phyloP scores from a whole-genome alignment of 2,888 invertebrate species.

The Galerucella nymphaeae region DNA sequence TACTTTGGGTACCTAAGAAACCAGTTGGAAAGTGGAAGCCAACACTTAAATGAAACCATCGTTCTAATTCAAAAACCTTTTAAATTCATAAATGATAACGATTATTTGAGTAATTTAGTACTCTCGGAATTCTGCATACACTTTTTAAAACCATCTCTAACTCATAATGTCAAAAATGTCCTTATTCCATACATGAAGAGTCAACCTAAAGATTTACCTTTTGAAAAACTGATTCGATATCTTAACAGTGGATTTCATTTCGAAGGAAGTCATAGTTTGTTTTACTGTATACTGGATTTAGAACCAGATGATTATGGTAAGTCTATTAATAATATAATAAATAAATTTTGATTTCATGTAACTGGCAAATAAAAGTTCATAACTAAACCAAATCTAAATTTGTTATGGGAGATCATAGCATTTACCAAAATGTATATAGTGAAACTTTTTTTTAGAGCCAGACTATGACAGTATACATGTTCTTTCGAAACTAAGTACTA shows the following conservation, averaged over 20 bases:
- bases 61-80: constrained; percentile 84
- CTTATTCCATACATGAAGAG: constrained; percentile 75
- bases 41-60: constrained; percentile 73
- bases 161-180: constrained; percentile 76
- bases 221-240: constrained; percentile 63
- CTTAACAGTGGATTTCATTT: constrained; percentile 61
- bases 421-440: not conserved
- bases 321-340: constrained; percentile 47
- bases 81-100: constrained; percentile 65
- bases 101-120: constrained; percentile 67
- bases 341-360: not conserved
- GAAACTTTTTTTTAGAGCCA: constrained; percentile 62
- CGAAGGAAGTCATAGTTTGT: constrained; percentile 68
- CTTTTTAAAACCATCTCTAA: constrained; percentile 75
- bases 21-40: constrained; percentile 72
- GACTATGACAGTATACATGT: constrained; percentile 70
- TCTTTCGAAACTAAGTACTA: constrained; percentile 66
- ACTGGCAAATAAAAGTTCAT: not conserved
- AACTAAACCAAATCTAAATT: not conserved
- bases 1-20: constrained; percentile 80
- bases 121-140: constrained; percentile 72
- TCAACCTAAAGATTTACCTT: constrained; percentile 62
- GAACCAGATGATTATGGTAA: constrained; percentile 76
- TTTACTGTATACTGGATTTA: constrained; percentile 76
- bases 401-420: not conserved